Conservation (phyloP, 2,888 invertebrate genomes). For the Conus canariensis region DNA sequence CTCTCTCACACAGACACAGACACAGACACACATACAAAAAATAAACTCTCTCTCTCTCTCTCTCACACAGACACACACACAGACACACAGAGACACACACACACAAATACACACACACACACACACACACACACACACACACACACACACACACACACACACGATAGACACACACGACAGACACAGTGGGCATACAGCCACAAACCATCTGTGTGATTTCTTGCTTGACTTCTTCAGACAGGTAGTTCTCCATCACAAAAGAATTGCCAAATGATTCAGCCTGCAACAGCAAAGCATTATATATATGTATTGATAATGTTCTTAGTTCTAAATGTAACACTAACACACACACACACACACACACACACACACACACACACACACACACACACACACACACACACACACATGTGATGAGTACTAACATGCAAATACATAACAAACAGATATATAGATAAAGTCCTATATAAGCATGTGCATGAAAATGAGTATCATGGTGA, state of each 20-base stretch:
- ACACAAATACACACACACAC: neutral
- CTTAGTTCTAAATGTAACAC: neutral
- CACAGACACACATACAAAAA: neutral
- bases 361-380: neutral
- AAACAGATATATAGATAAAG: no score
- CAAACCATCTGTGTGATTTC: conserved; percentile 86
- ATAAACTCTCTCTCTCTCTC: no score
- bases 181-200: conserved; percentile 29
- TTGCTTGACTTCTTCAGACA: conserved; percentile 84
- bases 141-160: neutral
- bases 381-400: neutral
- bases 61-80: neutral
- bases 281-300: conserved; percentile 63
- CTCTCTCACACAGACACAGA: neutral
- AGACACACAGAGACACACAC: neutral
- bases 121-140: neutral
- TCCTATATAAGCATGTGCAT: no score
- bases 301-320: neutral
- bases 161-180: neutral
- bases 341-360: conserved; percentile 10
- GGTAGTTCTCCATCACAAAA: conserved; percentile 90
- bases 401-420: no score
- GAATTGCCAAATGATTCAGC: conserved; percentile 96
- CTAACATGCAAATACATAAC: no score
- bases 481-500: no score